Percentiles rank a stretch among this genome's conserved stretches.
These are phyloP conservation scores for Andinoacara biseriatus DNA, from an alignment of 2,113 vertebrate species.

Conservation along the genomic window DNA sequence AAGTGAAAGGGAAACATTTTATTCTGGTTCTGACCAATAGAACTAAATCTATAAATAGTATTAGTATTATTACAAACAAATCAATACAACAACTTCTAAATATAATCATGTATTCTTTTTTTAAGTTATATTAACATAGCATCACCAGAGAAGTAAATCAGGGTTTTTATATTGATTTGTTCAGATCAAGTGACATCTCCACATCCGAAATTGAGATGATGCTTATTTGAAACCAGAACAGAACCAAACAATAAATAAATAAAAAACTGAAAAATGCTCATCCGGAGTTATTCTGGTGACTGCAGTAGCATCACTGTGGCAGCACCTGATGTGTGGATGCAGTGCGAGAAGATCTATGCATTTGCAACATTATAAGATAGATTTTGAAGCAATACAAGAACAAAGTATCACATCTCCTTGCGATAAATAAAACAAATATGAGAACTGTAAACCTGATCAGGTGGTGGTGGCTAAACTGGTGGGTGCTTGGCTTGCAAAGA, in stretches of 20 bases:
- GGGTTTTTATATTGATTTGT: slow-evolving; percentile 17
- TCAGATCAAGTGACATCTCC: slow-evolving; percentile 43
- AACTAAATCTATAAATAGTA: background rate
- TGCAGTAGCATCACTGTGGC: slow-evolving; percentile 5
- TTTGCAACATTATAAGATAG: slow-evolving; percentile 17
- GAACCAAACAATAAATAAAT: background rate
- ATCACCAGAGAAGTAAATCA: background rate
- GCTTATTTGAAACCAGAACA: slow-evolving; percentile 41
- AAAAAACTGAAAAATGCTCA: background rate
- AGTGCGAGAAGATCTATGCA: background rate
- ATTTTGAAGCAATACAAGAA: slow-evolving; percentile 29
- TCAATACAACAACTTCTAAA: background rate
- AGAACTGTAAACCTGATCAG: slow-evolving; percentile 14
- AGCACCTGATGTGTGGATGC: slow-evolving; percentile 22
- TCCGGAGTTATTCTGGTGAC: background rate
- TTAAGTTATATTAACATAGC: background rate
- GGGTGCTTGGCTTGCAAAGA: background rate
- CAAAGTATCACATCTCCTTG: slow-evolving; percentile 18
- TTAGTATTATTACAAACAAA: background rate
- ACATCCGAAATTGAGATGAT: slow-evolving; percentile 34
- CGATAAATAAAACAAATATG: slow-evolving; percentile 22
- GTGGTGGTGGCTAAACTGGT: slow-evolving; percentile 15
- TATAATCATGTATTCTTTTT: background rate
- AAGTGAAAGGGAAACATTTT: background rate
- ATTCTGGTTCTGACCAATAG: background rate